These are phyloP conservation scores for Disparrhopalites patrizii DNA, from an alignment of 2,888 invertebrate genomes.

Conservation along the genomic window DNA sequence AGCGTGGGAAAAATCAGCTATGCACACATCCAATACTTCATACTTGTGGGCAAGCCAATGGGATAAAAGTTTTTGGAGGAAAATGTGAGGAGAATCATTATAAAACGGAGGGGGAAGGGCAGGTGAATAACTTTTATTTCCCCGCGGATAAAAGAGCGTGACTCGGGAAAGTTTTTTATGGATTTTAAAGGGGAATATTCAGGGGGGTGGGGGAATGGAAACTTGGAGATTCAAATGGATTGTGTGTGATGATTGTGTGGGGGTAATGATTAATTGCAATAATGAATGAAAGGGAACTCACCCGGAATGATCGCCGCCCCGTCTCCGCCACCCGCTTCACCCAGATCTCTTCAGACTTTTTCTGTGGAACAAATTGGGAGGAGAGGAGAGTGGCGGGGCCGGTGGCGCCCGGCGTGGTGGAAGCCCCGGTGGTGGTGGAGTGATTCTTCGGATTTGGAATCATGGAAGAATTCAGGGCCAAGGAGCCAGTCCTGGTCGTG, in stretches of 20 bases:
- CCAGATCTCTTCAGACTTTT: constrained; percentile 48
- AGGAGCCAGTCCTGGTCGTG: constrained; percentile 1
- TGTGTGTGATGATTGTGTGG: neutral
- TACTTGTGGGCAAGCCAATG: too few relatives aligned
- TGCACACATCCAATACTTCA: too few relatives aligned
- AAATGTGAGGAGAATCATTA: neutral
- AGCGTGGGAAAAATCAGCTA: too few relatives aligned
- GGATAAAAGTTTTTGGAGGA: too few relatives aligned
- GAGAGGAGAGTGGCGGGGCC: neutral
- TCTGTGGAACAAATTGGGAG: constrained; percentile 31
- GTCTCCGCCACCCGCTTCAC: constrained; percentile 44
- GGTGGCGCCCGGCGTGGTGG: neutral
- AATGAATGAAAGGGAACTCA: constrained; percentile 16
- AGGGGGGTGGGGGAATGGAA: too few relatives aligned
- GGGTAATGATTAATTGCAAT: too few relatives aligned
- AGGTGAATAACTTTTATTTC: neutral
- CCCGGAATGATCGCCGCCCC: constrained; percentile 43
- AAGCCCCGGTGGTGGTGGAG: neutral
- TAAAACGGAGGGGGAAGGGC: neutral
- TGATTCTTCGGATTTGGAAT: constrained; percentile 1
- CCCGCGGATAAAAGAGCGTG: neutral
- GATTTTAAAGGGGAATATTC: too few relatives aligned
- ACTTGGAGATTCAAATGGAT: neutral
- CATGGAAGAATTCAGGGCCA: constrained; percentile 2
- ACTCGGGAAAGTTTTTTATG: neutral